These are phyloP conservation scores for Pterophyllum scalare DNA, from an alignment of 2,113 vertebrate genomes.

Conservation along the genomic window DNA sequence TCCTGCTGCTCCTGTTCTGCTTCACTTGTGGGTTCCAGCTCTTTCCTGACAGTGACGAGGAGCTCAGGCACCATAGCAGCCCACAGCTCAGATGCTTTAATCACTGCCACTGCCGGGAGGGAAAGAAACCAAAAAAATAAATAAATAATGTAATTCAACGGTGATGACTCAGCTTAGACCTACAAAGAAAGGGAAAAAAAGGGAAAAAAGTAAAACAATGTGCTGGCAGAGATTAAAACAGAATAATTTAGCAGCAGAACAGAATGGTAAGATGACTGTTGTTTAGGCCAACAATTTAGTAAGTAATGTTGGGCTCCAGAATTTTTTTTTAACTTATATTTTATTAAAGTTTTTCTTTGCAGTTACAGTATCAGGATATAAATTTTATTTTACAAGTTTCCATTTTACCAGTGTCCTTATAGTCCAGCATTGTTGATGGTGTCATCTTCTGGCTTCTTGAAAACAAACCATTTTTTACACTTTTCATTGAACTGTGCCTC, in stretches of 20 bases:
- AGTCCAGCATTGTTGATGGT: too few species aligned
- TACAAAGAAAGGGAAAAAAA: background rate
- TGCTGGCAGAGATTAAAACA: background rate
- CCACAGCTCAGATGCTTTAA: conserved; percentile 91
- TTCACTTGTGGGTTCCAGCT: conserved; percentile 74
- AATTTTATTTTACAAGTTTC: too few species aligned
- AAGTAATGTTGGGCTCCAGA: background rate
- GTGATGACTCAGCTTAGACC: background rate
- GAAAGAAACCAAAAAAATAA: background rate
- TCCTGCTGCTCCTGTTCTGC: conserved; percentile 61
- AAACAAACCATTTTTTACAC: too few species aligned
- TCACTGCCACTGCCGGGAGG: conserved; percentile 69
- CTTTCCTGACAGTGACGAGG: conserved; percentile 76
- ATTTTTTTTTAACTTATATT: too few species aligned
- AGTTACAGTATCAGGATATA: too few species aligned
- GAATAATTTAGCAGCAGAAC: background rate
- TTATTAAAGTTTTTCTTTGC: too few species aligned
- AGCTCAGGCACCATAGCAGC: conserved; percentile 94
- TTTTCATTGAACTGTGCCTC: too few species aligned
- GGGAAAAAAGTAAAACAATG: background rate
- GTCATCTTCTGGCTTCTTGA: too few species aligned
- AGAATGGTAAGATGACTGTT: background rate
- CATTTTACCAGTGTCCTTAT: too few species aligned
- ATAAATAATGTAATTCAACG: background rate
- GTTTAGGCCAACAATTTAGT: background rate